A percentile compares a stretch with the other conserved stretches of the same genome.
phyloP scores from a whole-genome alignment of 2,888 invertebrate genomes.

The Lampropteryx suffumata region DNA sequence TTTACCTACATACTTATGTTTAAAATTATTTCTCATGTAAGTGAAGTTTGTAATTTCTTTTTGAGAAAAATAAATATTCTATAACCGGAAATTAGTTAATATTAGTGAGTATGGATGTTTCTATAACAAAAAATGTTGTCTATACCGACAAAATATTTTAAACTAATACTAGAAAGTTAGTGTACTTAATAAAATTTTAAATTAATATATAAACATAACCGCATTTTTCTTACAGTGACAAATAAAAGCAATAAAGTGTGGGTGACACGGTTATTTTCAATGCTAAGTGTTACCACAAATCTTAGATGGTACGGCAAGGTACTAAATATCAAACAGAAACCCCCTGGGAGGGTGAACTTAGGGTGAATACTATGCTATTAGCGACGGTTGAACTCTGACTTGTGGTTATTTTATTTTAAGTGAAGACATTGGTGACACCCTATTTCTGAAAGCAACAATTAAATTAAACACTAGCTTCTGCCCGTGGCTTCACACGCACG shows the following conservation, averaged over 20 bases:
- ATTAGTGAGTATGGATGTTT: no score
- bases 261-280: slow-evolving; percentile 51
- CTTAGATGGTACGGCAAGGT: slow-evolving; percentile 78
- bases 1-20: no score
- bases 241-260: slow-evolving; percentile 43
- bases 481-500: no score
- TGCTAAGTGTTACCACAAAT: slow-evolving; percentile 70
- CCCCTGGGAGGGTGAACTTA: slow-evolving; percentile 55
- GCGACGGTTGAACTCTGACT: slow-evolving; percentile 71
- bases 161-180: no score
- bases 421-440: slow-evolving; percentile 20
- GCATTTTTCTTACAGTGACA: slow-evolving; percentile 41
- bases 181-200: no score
- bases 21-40: no score
- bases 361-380: slow-evolving; percentile 64
- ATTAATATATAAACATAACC: slow-evolving; percentile 22
- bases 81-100: no score
- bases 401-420: slow-evolving; percentile 53
- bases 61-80: no score
- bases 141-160: no score
- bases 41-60: no score
- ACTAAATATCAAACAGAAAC: slow-evolving; percentile 62
- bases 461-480: background rate
- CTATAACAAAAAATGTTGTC: no score
- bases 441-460: background rate